phyloP scores from a whole-genome alignment of 2,888 invertebrate genomes.

The Emesis furor region DNA sequence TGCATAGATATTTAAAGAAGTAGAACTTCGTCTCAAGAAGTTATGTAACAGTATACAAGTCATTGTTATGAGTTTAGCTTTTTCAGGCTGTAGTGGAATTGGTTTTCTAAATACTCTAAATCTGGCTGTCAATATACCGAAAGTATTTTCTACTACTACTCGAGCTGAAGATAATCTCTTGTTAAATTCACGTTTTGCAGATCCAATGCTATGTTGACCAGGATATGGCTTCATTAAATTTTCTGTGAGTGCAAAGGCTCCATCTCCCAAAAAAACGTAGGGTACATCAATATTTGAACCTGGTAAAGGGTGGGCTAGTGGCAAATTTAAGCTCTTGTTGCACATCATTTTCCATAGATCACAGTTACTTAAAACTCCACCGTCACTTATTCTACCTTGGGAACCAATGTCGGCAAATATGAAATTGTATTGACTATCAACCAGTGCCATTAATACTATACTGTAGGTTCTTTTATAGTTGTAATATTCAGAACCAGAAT shows the following conservation, averaged over 20 bases:
- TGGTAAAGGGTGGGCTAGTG: constrained; percentile 55
- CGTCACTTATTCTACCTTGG: constrained; percentile 53
- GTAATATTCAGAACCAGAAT: constrained; percentile 50
- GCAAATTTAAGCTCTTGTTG: constrained; percentile 67
- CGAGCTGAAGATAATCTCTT: constrained; percentile 35
- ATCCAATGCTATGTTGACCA: constrained; percentile 50
- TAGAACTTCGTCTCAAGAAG: constrained; percentile 66
- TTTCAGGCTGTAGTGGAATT: constrained; percentile 49
- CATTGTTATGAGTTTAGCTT: constrained; percentile 47
- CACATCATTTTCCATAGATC: constrained; percentile 53
- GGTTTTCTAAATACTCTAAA: constrained; percentile 55
- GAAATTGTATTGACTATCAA: constrained; percentile 70
- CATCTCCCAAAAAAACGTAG: constrained; percentile 63
- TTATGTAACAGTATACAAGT: constrained; percentile 63
- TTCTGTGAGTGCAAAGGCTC: constrained; percentile 57
- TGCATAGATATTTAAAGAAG: constrained; percentile 61
- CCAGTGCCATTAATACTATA: constrained; percentile 71
- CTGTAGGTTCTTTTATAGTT: constrained; percentile 71
- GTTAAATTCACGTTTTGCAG: constrained; percentile 46
- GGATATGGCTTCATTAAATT: constrained; percentile 71
- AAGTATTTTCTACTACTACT: constrained; percentile 60
- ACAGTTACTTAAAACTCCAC: constrained; percentile 41
- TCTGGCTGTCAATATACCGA: constrained; percentile 49
- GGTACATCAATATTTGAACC: constrained; percentile 37
- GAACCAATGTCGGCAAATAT: constrained; percentile 69